These are phyloP conservation scores for Montipora sp. DNA, from an alignment of 64 coral and sea anemone species.

Conservation along the genomic window DNA sequence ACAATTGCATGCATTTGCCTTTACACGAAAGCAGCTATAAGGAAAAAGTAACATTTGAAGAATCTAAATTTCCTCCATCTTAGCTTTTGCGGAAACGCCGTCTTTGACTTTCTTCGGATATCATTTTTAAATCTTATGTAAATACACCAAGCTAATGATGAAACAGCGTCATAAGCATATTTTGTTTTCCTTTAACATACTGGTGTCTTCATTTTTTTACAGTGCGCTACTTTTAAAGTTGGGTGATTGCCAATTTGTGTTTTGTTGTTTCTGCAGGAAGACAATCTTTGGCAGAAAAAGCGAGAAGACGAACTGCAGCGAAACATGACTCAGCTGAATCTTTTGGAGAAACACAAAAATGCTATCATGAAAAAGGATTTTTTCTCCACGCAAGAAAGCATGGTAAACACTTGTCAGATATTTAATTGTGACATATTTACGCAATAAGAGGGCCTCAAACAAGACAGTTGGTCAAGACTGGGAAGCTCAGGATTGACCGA, in stretches of 20 bases:
- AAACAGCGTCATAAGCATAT: too few relatives aligned
- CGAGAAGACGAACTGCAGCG: constrained; percentile 72
- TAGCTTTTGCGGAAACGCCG: too few relatives aligned
- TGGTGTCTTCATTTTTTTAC: not conserved
- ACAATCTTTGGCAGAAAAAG: constrained; percentile 59
- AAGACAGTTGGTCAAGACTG: too few relatives aligned
- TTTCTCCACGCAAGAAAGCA: constrained; percentile 35
- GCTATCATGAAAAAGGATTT: constrained; percentile 24
- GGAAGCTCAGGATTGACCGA: too few relatives aligned
- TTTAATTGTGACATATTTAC: not conserved
- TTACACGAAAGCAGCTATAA: too few relatives aligned
- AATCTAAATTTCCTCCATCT: too few relatives aligned
- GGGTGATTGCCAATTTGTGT: not conserved
- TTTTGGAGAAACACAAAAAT: constrained; percentile 66
- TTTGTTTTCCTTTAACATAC: not conserved
- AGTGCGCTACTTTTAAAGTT: too few relatives aligned
- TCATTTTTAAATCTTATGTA: too few relatives aligned
- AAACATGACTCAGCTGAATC: constrained; percentile 53
- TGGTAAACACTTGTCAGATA: constrained; percentile 10
- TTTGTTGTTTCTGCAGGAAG: constrained; percentile 25
- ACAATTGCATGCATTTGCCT: too few relatives aligned
- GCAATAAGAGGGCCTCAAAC: not conserved
- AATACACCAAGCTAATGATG: too few relatives aligned
- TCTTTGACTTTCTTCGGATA: too few relatives aligned
- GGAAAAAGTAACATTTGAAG: too few relatives aligned